These are phyloP conservation scores for Phaedon cochleariae DNA, from an alignment of 2,888 invertebrate genomes.

Conservation along the genomic window DNA sequence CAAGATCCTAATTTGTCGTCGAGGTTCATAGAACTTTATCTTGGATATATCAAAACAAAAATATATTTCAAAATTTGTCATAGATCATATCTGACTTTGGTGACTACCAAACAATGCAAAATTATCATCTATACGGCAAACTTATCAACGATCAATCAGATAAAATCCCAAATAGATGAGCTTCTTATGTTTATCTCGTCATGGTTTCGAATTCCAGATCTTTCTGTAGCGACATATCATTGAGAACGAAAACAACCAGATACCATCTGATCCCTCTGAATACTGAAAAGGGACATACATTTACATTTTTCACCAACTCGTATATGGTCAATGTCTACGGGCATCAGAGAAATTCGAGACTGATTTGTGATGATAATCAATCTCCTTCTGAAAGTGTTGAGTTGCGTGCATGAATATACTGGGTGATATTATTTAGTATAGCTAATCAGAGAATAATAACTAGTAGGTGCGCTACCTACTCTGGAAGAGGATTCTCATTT, in stretches of 20 bases:
- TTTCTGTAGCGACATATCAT: not conserved
- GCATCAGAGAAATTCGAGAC: slow-evolving; percentile 24
- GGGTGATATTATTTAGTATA: not conserved
- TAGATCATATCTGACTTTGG: not conserved
- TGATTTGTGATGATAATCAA: slow-evolving; percentile 25
- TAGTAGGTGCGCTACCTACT: too few relatives aligned
- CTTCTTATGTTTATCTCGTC: not conserved
- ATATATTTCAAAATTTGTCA: not conserved
- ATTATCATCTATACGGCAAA: not conserved
- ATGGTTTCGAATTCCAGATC: not conserved
- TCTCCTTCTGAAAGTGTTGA: slow-evolving; percentile 25
- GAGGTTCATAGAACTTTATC: too few relatives aligned
- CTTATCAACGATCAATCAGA: not conserved
- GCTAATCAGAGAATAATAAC: too few relatives aligned
- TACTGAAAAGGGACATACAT: not conserved
- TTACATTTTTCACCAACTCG: slow-evolving; percentile 15
- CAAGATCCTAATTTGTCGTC: too few relatives aligned
- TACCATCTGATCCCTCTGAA: slow-evolving; percentile 3
- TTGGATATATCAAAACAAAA: too few relatives aligned
- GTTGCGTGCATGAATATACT: slow-evolving; percentile 6
- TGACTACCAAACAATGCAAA: not conserved
- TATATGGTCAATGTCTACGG: slow-evolving; percentile 19
- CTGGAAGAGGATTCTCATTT: too few relatives aligned
- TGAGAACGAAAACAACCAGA: not conserved
- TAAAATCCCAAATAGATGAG: not conserved